Evolutionary conservation across 2,113 vertebrate species (phyloP).

Genomic region (Phalacrocorax pelagicus): DNA sequence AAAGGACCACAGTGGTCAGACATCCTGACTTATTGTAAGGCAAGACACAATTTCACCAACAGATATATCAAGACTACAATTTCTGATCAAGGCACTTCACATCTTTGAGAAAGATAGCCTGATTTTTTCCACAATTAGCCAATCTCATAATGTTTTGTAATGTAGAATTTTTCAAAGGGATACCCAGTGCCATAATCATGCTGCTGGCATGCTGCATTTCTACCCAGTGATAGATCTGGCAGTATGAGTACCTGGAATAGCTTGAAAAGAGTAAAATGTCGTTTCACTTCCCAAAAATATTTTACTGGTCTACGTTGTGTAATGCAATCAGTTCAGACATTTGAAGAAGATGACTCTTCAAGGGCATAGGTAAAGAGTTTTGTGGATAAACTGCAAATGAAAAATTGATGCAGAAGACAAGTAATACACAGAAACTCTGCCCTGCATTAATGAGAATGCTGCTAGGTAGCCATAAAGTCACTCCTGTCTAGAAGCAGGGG

Average conservation of each 20-base stretch:
- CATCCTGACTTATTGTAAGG: not conserved
- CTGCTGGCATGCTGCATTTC: not conserved
- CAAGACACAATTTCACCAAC: not conserved
- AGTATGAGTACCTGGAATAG: not conserved
- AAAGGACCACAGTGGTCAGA: not conserved
- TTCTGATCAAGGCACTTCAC: not conserved
- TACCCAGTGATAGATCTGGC: not conserved
- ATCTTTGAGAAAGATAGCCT: not conserved
- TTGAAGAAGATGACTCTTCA: constrained; percentile 48
- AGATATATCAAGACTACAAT: not conserved
- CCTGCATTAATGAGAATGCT: constrained; percentile 40
- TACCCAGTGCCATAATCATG: not conserved
- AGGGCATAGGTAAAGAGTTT: constrained; percentile 22
- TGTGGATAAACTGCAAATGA: constrained; percentile 44
- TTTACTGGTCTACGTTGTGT: not conserved
- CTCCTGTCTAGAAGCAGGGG: not conserved
- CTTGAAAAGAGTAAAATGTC: not conserved
- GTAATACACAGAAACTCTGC: constrained; percentile 22
- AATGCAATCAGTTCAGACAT: not conserved
- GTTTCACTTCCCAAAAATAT: not conserved
- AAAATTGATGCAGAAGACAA: constrained; percentile 57
- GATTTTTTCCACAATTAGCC: not conserved
- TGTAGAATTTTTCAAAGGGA: not conserved
- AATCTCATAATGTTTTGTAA: not conserved
- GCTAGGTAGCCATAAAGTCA: not conserved